Evolutionary conservation across 2,113 vertebrate species (phyloP), one percentile per base, ranked within the genome.

Genomic region (Corapipo altera): DNA sequence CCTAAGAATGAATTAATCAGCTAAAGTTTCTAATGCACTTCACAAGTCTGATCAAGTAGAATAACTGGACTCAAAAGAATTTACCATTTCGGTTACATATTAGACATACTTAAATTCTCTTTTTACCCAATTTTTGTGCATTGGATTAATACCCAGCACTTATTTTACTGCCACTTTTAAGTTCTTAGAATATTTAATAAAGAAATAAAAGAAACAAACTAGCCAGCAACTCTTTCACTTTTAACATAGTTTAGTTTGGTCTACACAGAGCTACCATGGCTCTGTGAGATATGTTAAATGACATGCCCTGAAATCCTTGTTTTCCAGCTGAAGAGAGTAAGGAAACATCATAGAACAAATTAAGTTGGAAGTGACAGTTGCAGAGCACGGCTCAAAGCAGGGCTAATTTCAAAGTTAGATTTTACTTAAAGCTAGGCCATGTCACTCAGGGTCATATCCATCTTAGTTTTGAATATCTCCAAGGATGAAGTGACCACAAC

Each of bases 351-450:
- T 18, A 55, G n/a, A 69, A 62, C 67, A 72, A 64, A 67, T 89
- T 30, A 71, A 57, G 27, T 85, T 93, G 71, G 33, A 90, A 96
- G 62, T 93, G 93, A 90, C 83, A 90, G 88, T 59, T 93, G 65
- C 46, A 89, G 88, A 48, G 88, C 65, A 26, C 17, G 35, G 32
- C 77, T 91, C 15, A 81, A 74, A 67, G 48, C 43, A 67, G 52
- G 28, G 28, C 48, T 64, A 52, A 82, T 88, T 85, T 95, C 39
- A 74, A 89, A 91, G 77, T 58, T 78, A 71, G 28, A 49, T 91
- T 91, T 51, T 87, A 54, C 43, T 81, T 41, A 73, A 62, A 84
- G 51, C 27, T 93, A 81, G 28, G 37, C 54, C n/a, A n/a, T 43
- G 52, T 74, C 77, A 57, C 46, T 81, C 28, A 77, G 32, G 24